Evolutionary conservation across 2,797 vertebrate species (phyloP).

Genomic region (Pseudopleuronectes americanus): DNA sequence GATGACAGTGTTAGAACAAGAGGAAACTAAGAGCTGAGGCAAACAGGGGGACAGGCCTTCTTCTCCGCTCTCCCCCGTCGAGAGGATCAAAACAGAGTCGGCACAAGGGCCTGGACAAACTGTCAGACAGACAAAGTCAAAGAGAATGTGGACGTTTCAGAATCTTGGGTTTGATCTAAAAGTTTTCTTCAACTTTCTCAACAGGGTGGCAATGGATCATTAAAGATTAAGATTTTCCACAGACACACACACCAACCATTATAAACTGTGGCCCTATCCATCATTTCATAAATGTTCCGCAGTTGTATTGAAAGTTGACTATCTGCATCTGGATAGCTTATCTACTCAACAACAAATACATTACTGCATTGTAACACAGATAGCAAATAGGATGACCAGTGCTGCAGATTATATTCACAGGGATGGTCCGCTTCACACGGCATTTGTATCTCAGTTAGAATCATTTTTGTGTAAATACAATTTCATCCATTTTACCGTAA

Average conservation of each 20-base stretch:
- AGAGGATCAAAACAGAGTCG: conserved; percentile 12
- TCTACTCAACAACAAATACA: conserved; percentile 2
- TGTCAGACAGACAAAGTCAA: neutral
- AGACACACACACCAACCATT: too few species aligned
- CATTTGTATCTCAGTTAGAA: conserved; percentile 9
- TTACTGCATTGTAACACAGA: neutral
- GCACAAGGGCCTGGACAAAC: neutral
- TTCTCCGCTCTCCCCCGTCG: neutral
- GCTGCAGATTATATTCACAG: neutral
- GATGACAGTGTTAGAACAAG: conserved; percentile 50
- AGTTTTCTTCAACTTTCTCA: neutral
- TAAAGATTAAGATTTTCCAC: too few species aligned
- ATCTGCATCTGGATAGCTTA: neutral
- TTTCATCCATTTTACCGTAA: neutral
- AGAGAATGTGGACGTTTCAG: neutral
- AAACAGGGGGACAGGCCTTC: conserved; percentile 12
- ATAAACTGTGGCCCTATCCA: too few species aligned
- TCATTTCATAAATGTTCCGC: too few species aligned
- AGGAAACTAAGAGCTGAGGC: conserved; percentile 42
- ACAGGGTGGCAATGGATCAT: too few species aligned
- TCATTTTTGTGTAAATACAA: neutral
- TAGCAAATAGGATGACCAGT: neutral
- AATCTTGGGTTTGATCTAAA: neutral
- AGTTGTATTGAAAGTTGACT: neutral
- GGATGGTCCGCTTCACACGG: neutral